Percentiles rank a stretch among this genome's conserved stretches.
These are phyloP conservation scores for Drosophila kepulauana DNA, from an alignment of 1,140 invertebrate genomes.

Conservation along the genomic window DNA sequence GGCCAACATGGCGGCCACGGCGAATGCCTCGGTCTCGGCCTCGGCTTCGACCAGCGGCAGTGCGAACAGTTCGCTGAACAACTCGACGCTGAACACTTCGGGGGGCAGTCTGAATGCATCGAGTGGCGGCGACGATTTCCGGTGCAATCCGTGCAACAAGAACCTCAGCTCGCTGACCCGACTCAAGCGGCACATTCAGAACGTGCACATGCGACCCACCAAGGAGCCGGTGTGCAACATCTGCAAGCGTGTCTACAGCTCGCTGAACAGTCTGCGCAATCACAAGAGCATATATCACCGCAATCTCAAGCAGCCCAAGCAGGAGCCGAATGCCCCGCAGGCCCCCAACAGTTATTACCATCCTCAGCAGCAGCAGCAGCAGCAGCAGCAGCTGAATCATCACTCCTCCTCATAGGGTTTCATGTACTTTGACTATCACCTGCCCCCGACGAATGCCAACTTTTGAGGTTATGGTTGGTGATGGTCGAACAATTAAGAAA, in stretches of 20 bases:
- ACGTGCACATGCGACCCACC: conserved; percentile 93
- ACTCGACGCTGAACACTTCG: conserved; percentile 84
- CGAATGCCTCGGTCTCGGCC: conserved; percentile 47
- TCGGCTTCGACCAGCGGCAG: conserved; percentile 48
- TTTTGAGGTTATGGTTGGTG: conserved; percentile 5
- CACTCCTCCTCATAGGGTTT: conserved; percentile 84
- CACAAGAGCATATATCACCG: conserved; percentile 96
- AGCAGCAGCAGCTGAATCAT: conserved; percentile 60
- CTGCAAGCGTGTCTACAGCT: conserved; percentile 94
- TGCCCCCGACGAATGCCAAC: conserved; percentile 13
- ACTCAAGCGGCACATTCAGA: conserved; percentile 94
- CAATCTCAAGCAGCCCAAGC: conserved; percentile 87
- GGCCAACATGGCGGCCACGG: conserved; percentile 73
- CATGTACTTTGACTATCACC: conserved; percentile 81
- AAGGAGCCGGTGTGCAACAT: conserved; percentile 95
- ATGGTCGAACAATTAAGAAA: not conserved
- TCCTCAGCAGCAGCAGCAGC: conserved; percentile 42
- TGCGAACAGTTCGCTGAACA: conserved; percentile 56
- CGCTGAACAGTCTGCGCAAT: conserved; percentile 93
- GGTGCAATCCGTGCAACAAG: conserved; percentile 95
- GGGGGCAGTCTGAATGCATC: conserved; percentile 74
- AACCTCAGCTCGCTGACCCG: conserved; percentile 92
- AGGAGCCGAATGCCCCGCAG: conserved; percentile 63
- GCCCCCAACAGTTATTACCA: conserved; percentile 62
- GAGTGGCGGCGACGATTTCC: conserved; percentile 90